Evolutionary conservation across 2,113 vertebrate species (phyloP), one percentile per base, ranked within the genome.

Genomic region (Sylvilagus bachmani): DNA sequence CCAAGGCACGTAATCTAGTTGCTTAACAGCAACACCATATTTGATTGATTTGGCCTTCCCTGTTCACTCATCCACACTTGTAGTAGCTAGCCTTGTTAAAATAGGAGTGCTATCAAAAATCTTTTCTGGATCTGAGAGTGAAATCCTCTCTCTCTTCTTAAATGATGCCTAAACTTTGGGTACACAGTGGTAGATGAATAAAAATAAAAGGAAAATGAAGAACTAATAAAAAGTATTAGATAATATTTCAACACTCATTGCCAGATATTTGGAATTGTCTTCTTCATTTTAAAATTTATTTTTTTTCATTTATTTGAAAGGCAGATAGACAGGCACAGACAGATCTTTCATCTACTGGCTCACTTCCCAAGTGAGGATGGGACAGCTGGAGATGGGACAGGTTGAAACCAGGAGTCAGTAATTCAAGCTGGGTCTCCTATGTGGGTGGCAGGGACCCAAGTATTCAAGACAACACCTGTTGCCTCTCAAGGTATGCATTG

Each of bases 171-270:
- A 90, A 69, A 11, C 29, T 19, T 67, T 73, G 49, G 27, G 11
- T 84, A 66, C 22, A 38, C 13, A 53, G 17, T 58, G 19, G 53
- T 71, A 80, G 51, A 71, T 53, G 44, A 84, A 71, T 85, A 85
- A 93, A 64, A 84, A 58, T 38, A 81, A 75, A 89, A 17, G 27
- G 58, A 70, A 89, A 83, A 51, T 38, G 24, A 49, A 92, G 55
- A 91, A 77, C 53, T 55, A 79, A 38, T 94, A 77, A 94, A 24
- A 84, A 62, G 36, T 64, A 19, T 58, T 38, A 38, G 31, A 61
- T 13, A 36, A 2, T 69, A 70, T 74, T 73, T 82, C 49, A 69
- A n/a, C 70, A 51, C 25, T 89, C 49, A 51, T 2, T 8, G 21
- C 81, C 3, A 58, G 66, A 88, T 21, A 17, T 51, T 31, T 58